Evolutionary conservation across 2,797 vertebrate species (phyloP), one percentile per base, ranked within the genome.

Genomic region (Manis pentadactyla): DNA sequence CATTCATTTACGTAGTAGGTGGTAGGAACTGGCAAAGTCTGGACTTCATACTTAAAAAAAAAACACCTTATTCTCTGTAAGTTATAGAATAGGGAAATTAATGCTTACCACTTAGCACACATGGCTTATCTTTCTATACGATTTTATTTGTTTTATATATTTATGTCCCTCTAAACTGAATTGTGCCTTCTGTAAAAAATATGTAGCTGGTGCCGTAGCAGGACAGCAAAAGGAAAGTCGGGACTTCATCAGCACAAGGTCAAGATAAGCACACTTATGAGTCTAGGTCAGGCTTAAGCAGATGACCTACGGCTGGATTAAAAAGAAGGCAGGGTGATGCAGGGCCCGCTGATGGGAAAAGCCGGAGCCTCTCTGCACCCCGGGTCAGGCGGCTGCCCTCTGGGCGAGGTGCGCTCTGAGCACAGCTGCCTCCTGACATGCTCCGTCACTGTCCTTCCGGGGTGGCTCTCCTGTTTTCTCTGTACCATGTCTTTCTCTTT

Each of bases 131-230:
- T 83, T 53, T 61, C 71, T 19, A 5, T 42, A 57, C 69, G 29
- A 87, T 73, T 79, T 79, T 82, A 53, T 88, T 93, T 71, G 73
- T 79, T 90, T 83, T 95, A 94, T 25, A 73, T 95, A 51, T 91
- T 87, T 79, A 86, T 57, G 77, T 55, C 51, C 89, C 59, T 89
- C 66, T 94, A 85, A 94, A 71, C 79, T 39, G 91, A 94, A 94
- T 10, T 68, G 79, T 55, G 84, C 69, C 51, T 89, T 49, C 66
- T 66, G 42, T 69, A 83, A 93, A 96, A 96, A 86, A n/a, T 17
- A 69, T 29, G 73, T 46, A 12, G 93, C n/a, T n/a, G n/a, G n/a
- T n/a, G n/a, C 39, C 49, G 66, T 55, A 63, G 64, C 88, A 91
- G 93, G n/a, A 5, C 84, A 39, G 18, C 64, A 14, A 71, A 66